Evolutionary conservation across 30 jellyfish, hydroid and myxozoan species (phyloP).

Genomic region (Aurelia aurita complex sp. Pacific): DNA sequence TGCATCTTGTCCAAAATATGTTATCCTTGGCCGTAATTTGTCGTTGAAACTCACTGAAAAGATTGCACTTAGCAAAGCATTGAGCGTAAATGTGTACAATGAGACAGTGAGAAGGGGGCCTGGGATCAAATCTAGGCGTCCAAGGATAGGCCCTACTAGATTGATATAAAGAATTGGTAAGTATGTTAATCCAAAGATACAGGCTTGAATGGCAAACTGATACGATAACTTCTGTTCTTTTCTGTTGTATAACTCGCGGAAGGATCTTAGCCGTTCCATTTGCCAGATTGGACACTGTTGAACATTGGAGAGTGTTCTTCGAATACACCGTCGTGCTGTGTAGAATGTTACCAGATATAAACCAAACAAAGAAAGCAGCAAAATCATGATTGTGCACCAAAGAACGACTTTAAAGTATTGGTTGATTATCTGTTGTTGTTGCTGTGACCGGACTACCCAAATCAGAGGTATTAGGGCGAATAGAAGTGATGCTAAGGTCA

Average conservation of each 20-base stretch:
- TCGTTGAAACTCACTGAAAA: background rate
- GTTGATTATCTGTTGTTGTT: background rate
- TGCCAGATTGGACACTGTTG: background rate
- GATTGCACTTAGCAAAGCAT: conserved; percentile 25
- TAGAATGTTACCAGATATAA: conserved; percentile 23
- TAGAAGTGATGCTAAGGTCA: background rate
- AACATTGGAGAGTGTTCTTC: background rate
- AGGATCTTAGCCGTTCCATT: background rate
- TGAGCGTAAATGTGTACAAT: background rate
- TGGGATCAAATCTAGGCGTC: conserved; percentile 1
- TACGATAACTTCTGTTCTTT: conserved; percentile 21
- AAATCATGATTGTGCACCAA: background rate
- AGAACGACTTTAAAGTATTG: background rate
- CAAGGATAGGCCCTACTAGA: conserved; percentile 9
- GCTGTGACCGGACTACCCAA: conserved; percentile 2
- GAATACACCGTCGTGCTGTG: conserved; percentile 16
- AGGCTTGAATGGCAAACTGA: conserved; percentile 24
- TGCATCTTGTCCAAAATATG: too few relatives aligned
- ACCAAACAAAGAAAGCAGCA: conserved; percentile 5
- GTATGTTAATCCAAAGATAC: conserved; percentile 8
- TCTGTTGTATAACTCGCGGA: background rate
- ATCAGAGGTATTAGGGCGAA: conserved; percentile 7
- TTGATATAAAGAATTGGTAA: conserved; percentile 41
- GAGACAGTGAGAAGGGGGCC: background rate
- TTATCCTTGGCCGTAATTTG: background rate